Conservation (phyloP, 2,888 invertebrate species). For the Pyrocoelia pectoralis region DNA sequence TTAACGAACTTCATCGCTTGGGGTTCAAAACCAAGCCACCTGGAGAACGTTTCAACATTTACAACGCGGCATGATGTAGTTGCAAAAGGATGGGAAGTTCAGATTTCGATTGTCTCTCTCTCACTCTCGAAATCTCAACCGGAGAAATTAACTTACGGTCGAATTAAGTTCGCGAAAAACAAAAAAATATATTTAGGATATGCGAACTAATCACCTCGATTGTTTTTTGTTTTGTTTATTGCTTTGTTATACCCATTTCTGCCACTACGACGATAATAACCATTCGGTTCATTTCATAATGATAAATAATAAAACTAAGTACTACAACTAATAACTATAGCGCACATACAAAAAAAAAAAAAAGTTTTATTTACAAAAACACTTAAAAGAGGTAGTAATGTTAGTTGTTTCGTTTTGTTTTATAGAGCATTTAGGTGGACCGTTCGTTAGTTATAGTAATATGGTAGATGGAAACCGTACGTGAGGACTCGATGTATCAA, state of each 20-base stretch:
- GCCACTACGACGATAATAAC: too few relatives aligned
- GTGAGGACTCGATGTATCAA: too few relatives aligned
- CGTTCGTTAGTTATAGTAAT: too few relatives aligned
- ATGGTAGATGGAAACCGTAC: too few relatives aligned
- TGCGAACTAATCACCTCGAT: constrained; percentile 49
- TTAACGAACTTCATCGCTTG: constrained; percentile 47
- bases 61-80: constrained; percentile 50
- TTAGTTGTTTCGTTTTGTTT: too few relatives aligned
- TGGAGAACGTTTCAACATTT: constrained; percentile 55
- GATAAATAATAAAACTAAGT: too few relatives aligned
- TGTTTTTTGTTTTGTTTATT: constrained; percentile 48
- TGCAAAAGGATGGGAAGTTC: constrained; percentile 40
- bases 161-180: constrained; percentile 44
- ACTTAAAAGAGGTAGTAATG: too few relatives aligned
- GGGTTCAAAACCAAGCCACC: constrained; percentile 49
- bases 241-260: constrained; percentile 56
- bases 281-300: not conserved
- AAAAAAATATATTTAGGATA: constrained; percentile 51
- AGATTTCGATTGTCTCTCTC: constrained; percentile 43
- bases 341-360: too few relatives aligned
- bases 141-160: constrained; percentile 43
- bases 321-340: too few relatives aligned
- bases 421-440: too few relatives aligned
- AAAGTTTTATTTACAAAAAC: too few relatives aligned
- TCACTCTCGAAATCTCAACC: constrained; percentile 41